phyloP scores from a whole-genome alignment of 2,888 invertebrate species.

The Cheilosia vernalis region DNA sequence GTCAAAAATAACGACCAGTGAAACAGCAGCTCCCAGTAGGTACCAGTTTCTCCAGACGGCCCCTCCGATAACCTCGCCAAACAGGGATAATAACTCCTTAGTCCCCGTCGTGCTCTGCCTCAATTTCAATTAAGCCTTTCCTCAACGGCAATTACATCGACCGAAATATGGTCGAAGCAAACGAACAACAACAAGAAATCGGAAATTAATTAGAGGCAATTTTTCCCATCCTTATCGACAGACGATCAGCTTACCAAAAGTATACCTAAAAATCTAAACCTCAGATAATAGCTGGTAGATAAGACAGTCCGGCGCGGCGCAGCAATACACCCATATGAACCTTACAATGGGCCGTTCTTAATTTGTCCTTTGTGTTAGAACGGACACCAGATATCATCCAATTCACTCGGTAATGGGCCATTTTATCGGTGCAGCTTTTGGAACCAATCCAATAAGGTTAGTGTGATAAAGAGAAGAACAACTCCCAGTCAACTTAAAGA shows the following conservation, averaged over 20 bases:
- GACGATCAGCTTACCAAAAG: constrained; percentile 22
- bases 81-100: not conserved
- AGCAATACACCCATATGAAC: not conserved
- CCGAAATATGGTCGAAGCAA: constrained; percentile 3
- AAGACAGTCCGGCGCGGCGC: not conserved
- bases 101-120: not conserved
- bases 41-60: not conserved
- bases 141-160: constrained; percentile 18
- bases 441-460: constrained; percentile 1
- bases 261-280: not conserved
- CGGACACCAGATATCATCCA: constrained; percentile 21
- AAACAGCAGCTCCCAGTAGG: constrained; percentile 7
- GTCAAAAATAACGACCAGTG: not conserved
- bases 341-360: not conserved
- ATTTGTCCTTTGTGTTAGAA: constrained; percentile 33
- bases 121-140: constrained; percentile 33
- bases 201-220: constrained; percentile 30
- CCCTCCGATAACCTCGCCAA: not conserved
- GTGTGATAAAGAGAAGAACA: not conserved
- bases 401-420: constrained; percentile 5
- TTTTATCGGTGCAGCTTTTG: constrained; percentile 14
- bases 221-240: constrained; percentile 17
- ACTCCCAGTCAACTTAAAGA: constrained; percentile 17
- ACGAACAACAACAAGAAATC: constrained; percentile 6
- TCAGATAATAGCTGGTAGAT: constrained; percentile 10